Evolutionary conservation across 2,797 vertebrate species (phyloP).

Genomic region (Rhodeus uyekii): DNA sequence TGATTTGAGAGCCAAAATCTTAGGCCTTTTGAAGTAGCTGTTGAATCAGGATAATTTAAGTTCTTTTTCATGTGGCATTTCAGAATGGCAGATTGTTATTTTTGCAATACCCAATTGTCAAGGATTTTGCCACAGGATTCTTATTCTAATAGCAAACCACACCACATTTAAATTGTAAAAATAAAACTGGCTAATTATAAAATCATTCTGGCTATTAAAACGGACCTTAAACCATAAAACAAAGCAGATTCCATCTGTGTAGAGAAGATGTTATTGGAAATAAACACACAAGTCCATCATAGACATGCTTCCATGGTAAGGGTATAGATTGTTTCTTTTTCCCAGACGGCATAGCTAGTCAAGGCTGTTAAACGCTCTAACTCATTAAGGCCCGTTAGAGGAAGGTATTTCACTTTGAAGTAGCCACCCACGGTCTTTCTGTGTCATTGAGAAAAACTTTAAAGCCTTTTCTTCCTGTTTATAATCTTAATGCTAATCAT

Average conservation of each 20-base stretch:
- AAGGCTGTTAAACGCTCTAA: conserved; percentile 81
- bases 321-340: conserved; percentile 65
- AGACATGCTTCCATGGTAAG: conserved; percentile 65
- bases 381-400: conserved; percentile 77
- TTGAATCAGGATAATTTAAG: conserved; percentile 27
- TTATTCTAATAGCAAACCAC: conserved; percentile 60
- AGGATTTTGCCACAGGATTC: conserved; percentile 23
- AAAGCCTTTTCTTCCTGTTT: conserved; percentile 70
- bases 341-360: conserved; percentile 81
- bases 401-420: conserved; percentile 81
- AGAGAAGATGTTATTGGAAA: conserved; percentile 59
- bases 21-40: conserved; percentile 62
- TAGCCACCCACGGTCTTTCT: conserved; percentile 79
- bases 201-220: conserved; percentile 65
- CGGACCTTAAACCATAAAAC: conserved; percentile 53
- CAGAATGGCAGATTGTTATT: conserved; percentile 25
- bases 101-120: conserved; percentile 31
- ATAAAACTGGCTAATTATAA: conserved; percentile 23
- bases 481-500: conserved; percentile 74
- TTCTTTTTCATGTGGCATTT: conserved; percentile 5
- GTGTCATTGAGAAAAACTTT: conserved; percentile 78
- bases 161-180: conserved; percentile 65
- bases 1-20: conserved; percentile 67
- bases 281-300: conserved; percentile 62
- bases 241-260: conserved; percentile 53